These are phyloP conservation scores for Nemoura dubitans DNA, from an alignment of 2,888 invertebrate species.

Conservation along the genomic window DNA sequence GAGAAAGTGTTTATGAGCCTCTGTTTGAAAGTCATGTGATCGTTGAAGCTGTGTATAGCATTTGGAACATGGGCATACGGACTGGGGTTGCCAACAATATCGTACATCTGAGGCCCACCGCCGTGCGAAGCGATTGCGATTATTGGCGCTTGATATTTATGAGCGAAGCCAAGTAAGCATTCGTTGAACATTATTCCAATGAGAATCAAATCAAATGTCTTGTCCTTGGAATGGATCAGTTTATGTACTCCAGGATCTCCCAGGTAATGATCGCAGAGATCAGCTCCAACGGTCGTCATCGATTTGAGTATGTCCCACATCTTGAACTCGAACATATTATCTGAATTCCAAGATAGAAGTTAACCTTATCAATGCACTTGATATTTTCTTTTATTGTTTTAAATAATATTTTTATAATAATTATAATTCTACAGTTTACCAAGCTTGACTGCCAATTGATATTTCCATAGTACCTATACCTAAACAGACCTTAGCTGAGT, in stretches of 20 bases:
- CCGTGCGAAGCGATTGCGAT: constrained; percentile 8
- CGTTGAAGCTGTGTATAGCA: background rate
- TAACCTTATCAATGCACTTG: too few species aligned
- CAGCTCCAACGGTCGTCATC: background rate
- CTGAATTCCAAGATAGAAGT: background rate
- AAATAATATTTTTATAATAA: too few species aligned
- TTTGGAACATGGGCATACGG: constrained; percentile 40
- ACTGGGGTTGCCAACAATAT: constrained; percentile 34
- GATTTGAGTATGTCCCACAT: background rate
- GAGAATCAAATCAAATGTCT: constrained; percentile 43
- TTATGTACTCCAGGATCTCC: background rate
- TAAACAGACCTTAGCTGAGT: too few species aligned
- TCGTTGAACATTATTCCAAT: constrained; percentile 40
- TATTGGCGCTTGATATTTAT: constrained; percentile 19
- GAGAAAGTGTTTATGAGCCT: constrained; percentile 38
- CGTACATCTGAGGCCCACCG: background rate
- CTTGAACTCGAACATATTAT: background rate
- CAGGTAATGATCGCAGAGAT: constrained; percentile 2
- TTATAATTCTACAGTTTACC: too few species aligned
- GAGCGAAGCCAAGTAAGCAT: constrained; percentile 26
- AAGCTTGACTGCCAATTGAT: too few species aligned
- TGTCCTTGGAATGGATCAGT: constrained; percentile 33
- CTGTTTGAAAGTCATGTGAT: constrained; percentile 43
- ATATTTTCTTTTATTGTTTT: too few species aligned
- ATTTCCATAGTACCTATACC: too few species aligned